These are phyloP conservation scores for Drosophila neonasuta DNA, from an alignment of 2,888 invertebrate species.

Conservation along the genomic window DNA sequence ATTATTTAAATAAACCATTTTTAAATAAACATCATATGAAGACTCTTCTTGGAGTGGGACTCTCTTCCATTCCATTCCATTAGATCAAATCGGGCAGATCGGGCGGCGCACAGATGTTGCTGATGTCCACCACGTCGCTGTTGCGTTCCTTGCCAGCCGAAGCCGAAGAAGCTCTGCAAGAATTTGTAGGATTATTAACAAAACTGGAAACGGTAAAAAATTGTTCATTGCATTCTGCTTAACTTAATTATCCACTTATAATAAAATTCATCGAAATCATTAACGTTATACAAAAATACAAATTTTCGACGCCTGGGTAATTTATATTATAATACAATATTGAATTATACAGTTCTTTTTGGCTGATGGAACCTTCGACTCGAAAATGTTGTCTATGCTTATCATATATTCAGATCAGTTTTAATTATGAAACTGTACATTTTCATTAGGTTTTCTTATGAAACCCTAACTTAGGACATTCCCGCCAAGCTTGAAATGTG, in stretches of 20 bases:
- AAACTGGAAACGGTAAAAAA: too few relatives aligned
- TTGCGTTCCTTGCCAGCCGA: slow-evolving; percentile 14
- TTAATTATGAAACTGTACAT: too few relatives aligned
- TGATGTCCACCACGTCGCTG: slow-evolving; percentile 63
- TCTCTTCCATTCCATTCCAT: neutral
- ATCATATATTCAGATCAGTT: too few relatives aligned
- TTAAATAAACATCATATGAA: slow-evolving; percentile 59
- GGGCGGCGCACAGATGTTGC: slow-evolving; percentile 58
- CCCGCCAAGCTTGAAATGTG: too few relatives aligned
- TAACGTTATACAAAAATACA: too few relatives aligned
- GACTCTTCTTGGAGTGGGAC: neutral
- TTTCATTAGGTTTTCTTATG: too few relatives aligned
- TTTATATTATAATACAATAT: too few relatives aligned
- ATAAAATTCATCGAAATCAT: neutral
- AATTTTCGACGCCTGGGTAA: too few relatives aligned
- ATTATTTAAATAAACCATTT: slow-evolving; percentile 78
- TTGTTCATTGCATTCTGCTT: neutral
- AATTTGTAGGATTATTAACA: neutral
- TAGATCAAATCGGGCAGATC: slow-evolving; percentile 75
- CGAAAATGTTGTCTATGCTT: too few relatives aligned
- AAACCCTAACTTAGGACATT: too few relatives aligned
- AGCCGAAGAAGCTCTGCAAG: neutral
- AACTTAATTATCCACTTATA: neutral
- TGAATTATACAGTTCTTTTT: too few relatives aligned
- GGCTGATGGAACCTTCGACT: too few relatives aligned